Conservation (phyloP, 2,797 vertebrate species). For the Euthynnus affinis region DNA sequence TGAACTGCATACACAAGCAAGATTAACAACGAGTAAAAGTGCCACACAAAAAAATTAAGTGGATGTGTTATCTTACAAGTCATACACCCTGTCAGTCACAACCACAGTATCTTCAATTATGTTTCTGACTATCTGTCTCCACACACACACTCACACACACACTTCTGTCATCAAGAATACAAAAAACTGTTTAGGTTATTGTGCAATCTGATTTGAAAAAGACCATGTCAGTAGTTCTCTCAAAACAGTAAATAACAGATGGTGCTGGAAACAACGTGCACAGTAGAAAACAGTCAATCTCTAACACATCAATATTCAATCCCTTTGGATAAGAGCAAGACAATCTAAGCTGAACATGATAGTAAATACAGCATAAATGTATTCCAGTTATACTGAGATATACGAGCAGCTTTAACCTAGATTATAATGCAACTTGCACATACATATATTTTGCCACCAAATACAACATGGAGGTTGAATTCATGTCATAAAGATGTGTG, state of each 20-base stretch:
- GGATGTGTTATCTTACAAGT: not conserved
- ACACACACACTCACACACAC: conserved; percentile 21
- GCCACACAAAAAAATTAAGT: not conserved
- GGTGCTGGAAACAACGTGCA: conserved; percentile 37
- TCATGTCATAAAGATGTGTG: not conserved
- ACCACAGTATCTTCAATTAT: not conserved
- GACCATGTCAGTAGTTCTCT: conserved; percentile 33
- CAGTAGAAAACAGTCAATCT: conserved; percentile 9
- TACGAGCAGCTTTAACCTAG: no score
- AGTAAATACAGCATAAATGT: not conserved
- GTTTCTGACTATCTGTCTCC: not conserved
- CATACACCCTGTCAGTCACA: conserved; percentile 1
- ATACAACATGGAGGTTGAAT: not conserved
- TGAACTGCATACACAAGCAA: no score
- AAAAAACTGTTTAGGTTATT: conserved; percentile 45
- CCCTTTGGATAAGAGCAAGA: not conserved
- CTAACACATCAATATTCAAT: conserved; percentile 1
- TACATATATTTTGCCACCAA: not conserved
- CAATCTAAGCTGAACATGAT: not conserved
- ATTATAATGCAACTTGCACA: not conserved
- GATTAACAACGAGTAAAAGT: not conserved
- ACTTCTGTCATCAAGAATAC: not conserved
- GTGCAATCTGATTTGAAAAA: conserved; percentile 38
- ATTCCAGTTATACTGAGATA: not conserved
- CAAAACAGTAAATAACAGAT: conserved; percentile 25